Evolutionary conservation across 2,888 invertebrate genomes (phyloP).

Genomic region (Noctua fimbriata): DNA sequence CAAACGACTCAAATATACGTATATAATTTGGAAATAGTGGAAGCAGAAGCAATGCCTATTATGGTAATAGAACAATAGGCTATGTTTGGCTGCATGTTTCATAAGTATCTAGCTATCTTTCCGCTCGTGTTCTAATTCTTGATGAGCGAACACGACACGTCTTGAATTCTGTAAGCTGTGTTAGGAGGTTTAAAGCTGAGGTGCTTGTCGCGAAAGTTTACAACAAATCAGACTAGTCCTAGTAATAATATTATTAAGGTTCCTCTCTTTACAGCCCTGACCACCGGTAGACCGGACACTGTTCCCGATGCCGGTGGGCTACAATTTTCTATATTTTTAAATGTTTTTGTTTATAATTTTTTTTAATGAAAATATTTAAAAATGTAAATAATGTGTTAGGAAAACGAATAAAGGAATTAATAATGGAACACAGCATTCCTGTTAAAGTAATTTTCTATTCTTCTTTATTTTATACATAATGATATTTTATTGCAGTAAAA

Average conservation of each 20-base stretch:
- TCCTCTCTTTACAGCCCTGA: too few relatives aligned
- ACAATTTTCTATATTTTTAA: too few relatives aligned
- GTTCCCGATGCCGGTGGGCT: too few relatives aligned
- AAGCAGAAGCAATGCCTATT: constrained; percentile 36
- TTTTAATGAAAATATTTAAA: too few relatives aligned
- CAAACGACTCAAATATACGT: constrained; percentile 70
- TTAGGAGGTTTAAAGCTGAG: neutral
- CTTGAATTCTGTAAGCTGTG: neutral
- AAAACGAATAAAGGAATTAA: too few relatives aligned
- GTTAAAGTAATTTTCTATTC: neutral
- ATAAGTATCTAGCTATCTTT: constrained; percentile 27
- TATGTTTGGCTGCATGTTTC: constrained; percentile 20
- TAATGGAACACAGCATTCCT: too few relatives aligned
- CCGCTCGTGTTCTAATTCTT: constrained; percentile 15
- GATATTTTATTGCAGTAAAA: too few relatives aligned
- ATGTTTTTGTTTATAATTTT: too few relatives aligned
- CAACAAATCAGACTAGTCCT: neutral
- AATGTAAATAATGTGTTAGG: too few relatives aligned
- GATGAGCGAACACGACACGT: neutral
- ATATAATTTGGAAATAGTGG: constrained; percentile 46
- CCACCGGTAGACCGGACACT: too few relatives aligned
- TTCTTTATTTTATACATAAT: too few relatives aligned
- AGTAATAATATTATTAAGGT: neutral
- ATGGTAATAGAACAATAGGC: constrained; percentile 31
- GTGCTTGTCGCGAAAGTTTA: neutral